Conservation (phyloP, 1,140 invertebrate genomes). For the Caenorhabditis inopinata region DNA sequence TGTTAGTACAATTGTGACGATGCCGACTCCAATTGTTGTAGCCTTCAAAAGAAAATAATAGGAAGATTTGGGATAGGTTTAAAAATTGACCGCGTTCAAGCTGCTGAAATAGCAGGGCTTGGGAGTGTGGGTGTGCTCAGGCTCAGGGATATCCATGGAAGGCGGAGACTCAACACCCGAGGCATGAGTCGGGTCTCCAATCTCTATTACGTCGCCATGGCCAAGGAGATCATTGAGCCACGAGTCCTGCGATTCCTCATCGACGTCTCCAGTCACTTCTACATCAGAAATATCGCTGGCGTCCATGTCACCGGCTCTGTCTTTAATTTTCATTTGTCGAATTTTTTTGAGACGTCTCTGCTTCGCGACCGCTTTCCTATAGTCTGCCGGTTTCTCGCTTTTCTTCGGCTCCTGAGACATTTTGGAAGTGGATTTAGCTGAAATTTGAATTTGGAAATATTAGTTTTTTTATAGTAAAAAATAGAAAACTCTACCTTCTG, state of each 20-base stretch:
- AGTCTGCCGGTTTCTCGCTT: background rate
- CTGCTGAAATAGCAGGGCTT: background rate
- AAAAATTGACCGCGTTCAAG: background rate
- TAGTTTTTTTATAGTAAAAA: too few species aligned
- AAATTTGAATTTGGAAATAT: background rate
- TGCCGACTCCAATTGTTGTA: background rate
- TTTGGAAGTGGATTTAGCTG: slow-evolving; percentile 17
- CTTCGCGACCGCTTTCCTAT: background rate
- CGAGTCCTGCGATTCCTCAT: background rate
- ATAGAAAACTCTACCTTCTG: too few species aligned
- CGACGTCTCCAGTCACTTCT: background rate
- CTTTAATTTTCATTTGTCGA: background rate
- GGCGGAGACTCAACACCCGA: background rate
- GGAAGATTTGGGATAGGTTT: background rate
- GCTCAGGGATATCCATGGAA: background rate
- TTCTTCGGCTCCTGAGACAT: slow-evolving; percentile 14
- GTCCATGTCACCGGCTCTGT: background rate
- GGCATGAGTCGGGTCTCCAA: too few species aligned
- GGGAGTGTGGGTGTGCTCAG: background rate
- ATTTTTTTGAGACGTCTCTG: background rate
- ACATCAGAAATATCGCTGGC: slow-evolving; percentile 12
- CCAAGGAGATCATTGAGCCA: slow-evolving; percentile 13
- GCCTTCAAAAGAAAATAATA: slow-evolving; percentile 16
- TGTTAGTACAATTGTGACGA: background rate
- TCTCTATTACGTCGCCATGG: background rate